Base-by-base conservation (phyloP, 2,888 invertebrate species). In the Epinotia nisella region DNA sequence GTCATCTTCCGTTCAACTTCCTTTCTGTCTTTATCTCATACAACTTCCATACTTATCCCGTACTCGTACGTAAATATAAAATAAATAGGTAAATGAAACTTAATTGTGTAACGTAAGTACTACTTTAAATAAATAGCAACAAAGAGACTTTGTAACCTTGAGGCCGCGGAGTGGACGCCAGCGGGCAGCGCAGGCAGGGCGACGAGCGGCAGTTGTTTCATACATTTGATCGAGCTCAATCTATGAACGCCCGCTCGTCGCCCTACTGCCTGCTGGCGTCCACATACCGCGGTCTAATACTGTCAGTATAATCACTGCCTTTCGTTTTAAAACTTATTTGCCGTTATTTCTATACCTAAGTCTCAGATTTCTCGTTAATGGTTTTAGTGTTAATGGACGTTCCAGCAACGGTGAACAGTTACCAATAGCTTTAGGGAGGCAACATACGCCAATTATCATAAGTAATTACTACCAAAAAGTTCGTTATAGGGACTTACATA, bases 381-480 rank as follows among this genome's bases (percentile, higher is more conserved):
- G 83, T 88, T 89, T 88, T 81, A 74, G 86, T 86, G 86, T 90
- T 35, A 90, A 88, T 87, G 88, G 88, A 90, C 90, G 93, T 92
- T 91, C 89, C 90, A 90, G 81, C 93, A 93, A 93, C 93, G 93
- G 93, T 93, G 93, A 93, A 91, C 90, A 89, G 93, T 93, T 93
- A 93, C 93, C 93, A 92, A 77, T 93, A 92, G 90, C 72, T 80
- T 76, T 90, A 90, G 86, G 84, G 74, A 80, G 90, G 89, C 89
- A 82, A 83, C 76, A 80, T 85, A 84, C 81, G 90, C 90, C 89
- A 82, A 78, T 76, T 88, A 85, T 86, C 87, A 85, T 93, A 92
- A 92, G 92, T 89, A 90, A 90, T 89, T 88, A 89, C 89, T 92
- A 93, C 93, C 93, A 93, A 93, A 93, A 92, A 92, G 93, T 93